Evolutionary conservation across 2,888 invertebrate genomes (phyloP).

Genomic region (Noctua janthina): DNA sequence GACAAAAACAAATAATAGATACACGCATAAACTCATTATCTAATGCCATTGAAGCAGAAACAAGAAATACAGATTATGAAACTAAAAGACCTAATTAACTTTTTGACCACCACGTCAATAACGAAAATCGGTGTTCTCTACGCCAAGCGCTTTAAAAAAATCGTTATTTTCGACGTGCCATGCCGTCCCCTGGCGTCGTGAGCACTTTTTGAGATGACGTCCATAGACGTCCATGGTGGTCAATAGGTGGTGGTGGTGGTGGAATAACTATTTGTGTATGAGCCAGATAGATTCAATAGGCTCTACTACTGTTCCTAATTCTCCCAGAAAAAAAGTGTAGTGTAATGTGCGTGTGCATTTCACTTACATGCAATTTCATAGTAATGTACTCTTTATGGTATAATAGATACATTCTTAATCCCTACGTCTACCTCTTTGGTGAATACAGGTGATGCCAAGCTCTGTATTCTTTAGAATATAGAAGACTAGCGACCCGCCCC

Average conservation of each 20-base stretch:
- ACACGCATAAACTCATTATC: background rate
- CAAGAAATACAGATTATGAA: background rate
- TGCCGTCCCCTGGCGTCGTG: no score
- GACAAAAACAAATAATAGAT: background rate
- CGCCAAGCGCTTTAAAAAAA: no score
- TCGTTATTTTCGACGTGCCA: no score
- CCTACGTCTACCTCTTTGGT: background rate
- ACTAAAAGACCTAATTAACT: background rate
- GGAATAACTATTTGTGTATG: background rate
- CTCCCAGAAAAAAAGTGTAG: background rate
- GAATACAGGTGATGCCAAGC: background rate
- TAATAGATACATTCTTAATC: no score
- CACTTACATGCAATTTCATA: background rate
- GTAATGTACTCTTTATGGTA: background rate
- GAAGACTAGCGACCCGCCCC: no score
- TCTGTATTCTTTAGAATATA: background rate
- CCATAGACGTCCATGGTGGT: no score
- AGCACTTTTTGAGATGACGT: no score
- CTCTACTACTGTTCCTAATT: background rate
- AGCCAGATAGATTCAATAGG: background rate
- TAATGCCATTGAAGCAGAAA: background rate
- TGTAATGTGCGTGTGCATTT: background rate
- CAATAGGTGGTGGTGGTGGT: no score
- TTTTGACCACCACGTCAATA: no score
- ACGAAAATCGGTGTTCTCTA: no score